These are phyloP conservation scores for Dreissena polymorpha DNA, from an alignment of 1,140 invertebrate genomes.

Conservation along the genomic window DNA sequence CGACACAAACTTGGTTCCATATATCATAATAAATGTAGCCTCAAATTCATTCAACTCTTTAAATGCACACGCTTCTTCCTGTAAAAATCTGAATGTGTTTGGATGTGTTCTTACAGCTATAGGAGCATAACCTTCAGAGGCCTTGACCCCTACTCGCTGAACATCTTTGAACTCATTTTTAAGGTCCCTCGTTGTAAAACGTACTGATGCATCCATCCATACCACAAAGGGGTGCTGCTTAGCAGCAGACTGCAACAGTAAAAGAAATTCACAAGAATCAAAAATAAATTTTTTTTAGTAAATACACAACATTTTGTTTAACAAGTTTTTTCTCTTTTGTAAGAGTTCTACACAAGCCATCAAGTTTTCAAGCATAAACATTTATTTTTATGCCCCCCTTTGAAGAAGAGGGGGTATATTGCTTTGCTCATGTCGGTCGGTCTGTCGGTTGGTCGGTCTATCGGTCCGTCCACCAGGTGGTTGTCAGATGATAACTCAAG, in stretches of 20 bases:
- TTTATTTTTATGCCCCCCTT: too few relatives aligned
- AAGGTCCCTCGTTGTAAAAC: constrained; percentile 41
- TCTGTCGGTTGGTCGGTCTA: too few relatives aligned
- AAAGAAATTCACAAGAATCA: neutral
- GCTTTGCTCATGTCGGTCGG: too few relatives aligned
- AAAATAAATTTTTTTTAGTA: too few relatives aligned
- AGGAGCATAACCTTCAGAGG: constrained; percentile 9
- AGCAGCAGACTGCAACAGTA: constrained; percentile 31
- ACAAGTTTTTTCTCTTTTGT: too few relatives aligned
- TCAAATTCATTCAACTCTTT: constrained; percentile 41
- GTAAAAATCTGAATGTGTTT: constrained; percentile 29
- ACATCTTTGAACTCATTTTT: constrained; percentile 16
- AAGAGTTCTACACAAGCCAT: too few relatives aligned
- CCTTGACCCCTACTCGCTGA: constrained; percentile 34
- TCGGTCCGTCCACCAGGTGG: too few relatives aligned
- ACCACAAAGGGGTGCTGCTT: constrained; percentile 50
- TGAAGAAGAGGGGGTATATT: too few relatives aligned
- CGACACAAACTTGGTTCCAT: constrained; percentile 39
- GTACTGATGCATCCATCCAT: constrained; percentile 52
- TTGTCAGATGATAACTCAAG: too few relatives aligned
- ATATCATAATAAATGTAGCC: constrained; percentile 48
- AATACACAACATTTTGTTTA: too few relatives aligned
- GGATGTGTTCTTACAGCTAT: constrained; percentile 42
- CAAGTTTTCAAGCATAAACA: too few relatives aligned
- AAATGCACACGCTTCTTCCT: constrained; percentile 44